Base-by-base conservation (phyloP, 2,113 vertebrate species). In the Fregetta grallaria region DNA sequence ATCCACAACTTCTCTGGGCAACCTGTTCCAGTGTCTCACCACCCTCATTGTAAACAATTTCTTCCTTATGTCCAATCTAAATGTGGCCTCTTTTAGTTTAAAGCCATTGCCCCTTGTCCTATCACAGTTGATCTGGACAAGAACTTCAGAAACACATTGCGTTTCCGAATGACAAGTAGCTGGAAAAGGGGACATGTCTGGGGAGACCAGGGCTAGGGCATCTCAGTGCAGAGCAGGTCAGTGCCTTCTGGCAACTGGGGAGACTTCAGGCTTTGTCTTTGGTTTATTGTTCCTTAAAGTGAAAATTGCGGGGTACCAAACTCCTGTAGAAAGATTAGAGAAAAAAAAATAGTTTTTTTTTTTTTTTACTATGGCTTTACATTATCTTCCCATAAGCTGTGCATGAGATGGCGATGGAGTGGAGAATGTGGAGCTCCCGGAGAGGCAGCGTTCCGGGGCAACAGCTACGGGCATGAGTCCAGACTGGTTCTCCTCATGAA, bases 391-490 rank as follows among this genome's bases (percentile, higher is more conserved):
- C 47, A 25, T 30, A 61, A 45, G 16, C 26, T 47, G 34, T 9
- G 5, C 36, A 29, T 38, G 59, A 77, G 36, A 27, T n/a, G 49
- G 30, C 34, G 78, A 82, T 19, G 12, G 40, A 78, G 6, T 10
- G 5, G 49, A 82, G 71, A 90, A 70, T 0, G 3, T 34, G 19
- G 30, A 18, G 21, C 29, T 70, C 42, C 36, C 2, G 1, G 50
- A 65, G 56, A 68, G 0, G 1, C 56, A 68, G 66, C 0, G 0
- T 82, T 53, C 82, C 10, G 7, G 62, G 30, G 29, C 9, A 73
- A 49, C 17, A 49, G 38, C 20, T 30, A 16, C 0, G 5, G 56
- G 10, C 2, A 0, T 61, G 45, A 45, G 44, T 42, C 45, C 62
- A 75, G 53, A 21, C n/a, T 44, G 4, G 34, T 42, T 80, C 65